Conservation (phyloP, 1,140 invertebrate genomes). For the Venustaconcha ellipsiformis region DNA sequence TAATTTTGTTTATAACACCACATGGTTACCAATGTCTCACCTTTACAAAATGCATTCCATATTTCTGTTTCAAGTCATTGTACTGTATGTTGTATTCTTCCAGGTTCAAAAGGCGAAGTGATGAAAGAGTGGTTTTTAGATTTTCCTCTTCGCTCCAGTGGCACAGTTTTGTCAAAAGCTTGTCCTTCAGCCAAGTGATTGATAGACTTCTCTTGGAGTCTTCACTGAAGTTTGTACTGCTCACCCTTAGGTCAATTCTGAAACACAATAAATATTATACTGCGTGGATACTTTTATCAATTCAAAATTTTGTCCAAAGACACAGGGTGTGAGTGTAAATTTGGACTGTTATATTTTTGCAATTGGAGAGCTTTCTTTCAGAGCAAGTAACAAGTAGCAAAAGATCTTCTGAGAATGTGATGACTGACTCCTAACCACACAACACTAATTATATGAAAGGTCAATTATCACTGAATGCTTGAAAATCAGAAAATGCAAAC, state of each 20-base stretch:
- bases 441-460: too few species aligned
- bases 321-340: too few species aligned
- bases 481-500: too few species aligned
- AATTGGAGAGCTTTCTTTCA: too few species aligned
- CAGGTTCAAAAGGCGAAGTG: slow-evolving; percentile 77
- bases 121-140: slow-evolving; percentile 67
- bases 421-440: too few species aligned
- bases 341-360: too few species aligned
- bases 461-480: too few species aligned
- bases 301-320: too few species aligned
- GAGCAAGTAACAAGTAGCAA: too few species aligned
- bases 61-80: slow-evolving; percentile 82
- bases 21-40: slow-evolving; percentile 60
- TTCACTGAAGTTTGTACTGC: slow-evolving; percentile 3
- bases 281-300: neutral
- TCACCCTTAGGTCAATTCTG: slow-evolving; percentile 17
- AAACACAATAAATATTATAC: slow-evolving; percentile 5
- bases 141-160: slow-evolving; percentile 75
- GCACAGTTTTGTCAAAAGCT: slow-evolving; percentile 75
- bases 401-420: too few species aligned
- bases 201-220: slow-evolving; percentile 30
- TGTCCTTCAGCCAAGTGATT: slow-evolving; percentile 62
- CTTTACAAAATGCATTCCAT: slow-evolving; percentile 80
- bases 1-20: neutral
- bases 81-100: slow-evolving; percentile 82